Conservation (phyloP, 2,113 vertebrate species). For the Tragelaphus scriptus region DNA sequence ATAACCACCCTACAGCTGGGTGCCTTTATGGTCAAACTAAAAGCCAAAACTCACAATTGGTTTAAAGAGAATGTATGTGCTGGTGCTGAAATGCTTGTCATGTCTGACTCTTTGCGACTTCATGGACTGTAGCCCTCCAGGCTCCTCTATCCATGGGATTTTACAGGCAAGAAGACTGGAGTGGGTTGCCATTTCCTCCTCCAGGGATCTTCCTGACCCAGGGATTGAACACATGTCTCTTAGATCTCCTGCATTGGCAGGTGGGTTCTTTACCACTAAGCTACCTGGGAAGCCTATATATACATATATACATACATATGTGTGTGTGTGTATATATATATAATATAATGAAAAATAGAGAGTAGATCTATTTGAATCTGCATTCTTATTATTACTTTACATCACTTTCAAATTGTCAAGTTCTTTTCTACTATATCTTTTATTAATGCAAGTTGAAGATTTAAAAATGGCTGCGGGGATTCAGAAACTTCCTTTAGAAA, state of each 20-base stretch:
- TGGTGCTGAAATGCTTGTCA: neutral
- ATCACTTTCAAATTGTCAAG: conserved; percentile 1
- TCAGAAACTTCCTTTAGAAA: neutral
- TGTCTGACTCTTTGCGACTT: fast-evolving
- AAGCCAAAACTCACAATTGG: neutral
- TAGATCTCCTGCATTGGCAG: neutral
- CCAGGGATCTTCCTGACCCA: neutral
- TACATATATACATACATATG: neutral
- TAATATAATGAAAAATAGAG: neutral
- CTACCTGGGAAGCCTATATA: neutral
- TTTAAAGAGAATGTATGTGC: neutral
- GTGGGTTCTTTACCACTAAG: neutral
- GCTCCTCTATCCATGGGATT: neutral
- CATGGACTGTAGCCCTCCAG: neutral
- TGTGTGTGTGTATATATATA: neutral
- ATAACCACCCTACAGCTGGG: neutral
- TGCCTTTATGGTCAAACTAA: neutral
- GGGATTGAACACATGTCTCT: neutral
- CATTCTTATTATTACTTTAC: neutral
- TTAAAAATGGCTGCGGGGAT: neutral
- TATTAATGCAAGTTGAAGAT: neutral
- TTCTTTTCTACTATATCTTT: neutral
- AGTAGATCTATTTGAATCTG: neutral
- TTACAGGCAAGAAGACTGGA: neutral
- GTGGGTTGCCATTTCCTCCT: neutral